Evolutionary conservation across 2,888 invertebrate species (phyloP).

Genomic region (Coleophora deauratella): DNA sequence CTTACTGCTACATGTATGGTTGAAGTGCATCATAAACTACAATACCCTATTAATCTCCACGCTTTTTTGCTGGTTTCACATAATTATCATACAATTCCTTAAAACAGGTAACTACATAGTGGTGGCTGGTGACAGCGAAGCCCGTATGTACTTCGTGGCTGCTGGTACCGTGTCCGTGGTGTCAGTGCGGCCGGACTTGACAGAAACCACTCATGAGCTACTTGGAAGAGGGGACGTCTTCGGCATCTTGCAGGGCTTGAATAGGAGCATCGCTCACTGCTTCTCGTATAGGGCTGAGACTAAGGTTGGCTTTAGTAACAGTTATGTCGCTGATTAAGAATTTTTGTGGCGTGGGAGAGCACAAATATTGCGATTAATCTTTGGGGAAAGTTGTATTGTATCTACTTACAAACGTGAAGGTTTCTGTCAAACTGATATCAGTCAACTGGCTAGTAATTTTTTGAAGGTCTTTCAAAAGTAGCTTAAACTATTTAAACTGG

Average conservation of each 20-base stretch:
- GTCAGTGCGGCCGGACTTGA: slow-evolving; percentile 54
- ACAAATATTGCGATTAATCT: neutral
- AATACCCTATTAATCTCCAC: no score
- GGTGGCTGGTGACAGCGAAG: slow-evolving; percentile 68
- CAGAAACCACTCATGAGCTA: slow-evolving; percentile 61
- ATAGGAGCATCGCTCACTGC: slow-evolving; percentile 56
- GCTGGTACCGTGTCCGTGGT: slow-evolving; percentile 61
- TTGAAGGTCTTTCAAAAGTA: no score
- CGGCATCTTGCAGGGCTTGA: slow-evolving; percentile 67
- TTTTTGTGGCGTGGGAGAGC: neutral
- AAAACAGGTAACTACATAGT: slow-evolving; percentile 66
- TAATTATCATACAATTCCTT: neutral
- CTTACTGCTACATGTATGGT: no score
- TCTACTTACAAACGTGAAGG: no score
- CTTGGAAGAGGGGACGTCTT: slow-evolving; percentile 63
- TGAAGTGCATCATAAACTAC: no score
- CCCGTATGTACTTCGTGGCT: slow-evolving; percentile 71
- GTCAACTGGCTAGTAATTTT: neutral
- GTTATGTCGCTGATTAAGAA: neutral
- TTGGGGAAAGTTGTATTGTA: neutral
- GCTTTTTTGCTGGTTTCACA: no score
- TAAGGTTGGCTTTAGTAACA: slow-evolving; percentile 33
- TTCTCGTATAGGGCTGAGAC: slow-evolving; percentile 70
- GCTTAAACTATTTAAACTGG: no score
- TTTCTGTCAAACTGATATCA: neutral